phyloP scores from a whole-genome alignment of 1,140 invertebrate genomes.

The Nephila pilipes region DNA sequence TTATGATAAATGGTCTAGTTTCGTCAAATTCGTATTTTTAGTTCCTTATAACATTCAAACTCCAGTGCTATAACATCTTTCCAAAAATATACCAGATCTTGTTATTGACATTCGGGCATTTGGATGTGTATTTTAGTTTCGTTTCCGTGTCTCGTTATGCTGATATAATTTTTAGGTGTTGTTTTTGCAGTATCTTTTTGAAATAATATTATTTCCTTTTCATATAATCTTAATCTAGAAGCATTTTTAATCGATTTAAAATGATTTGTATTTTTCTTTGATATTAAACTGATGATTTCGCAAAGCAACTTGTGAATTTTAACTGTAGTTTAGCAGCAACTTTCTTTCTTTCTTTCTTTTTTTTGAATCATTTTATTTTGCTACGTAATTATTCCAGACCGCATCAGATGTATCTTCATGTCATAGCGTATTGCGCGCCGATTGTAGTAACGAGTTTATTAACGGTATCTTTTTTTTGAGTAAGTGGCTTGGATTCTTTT shows the following conservation, averaged over 20 bases:
- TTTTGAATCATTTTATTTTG: no score
- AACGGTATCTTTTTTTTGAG: no score
- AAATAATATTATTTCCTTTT: background rate
- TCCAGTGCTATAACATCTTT: background rate
- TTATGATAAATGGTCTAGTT: conserved; percentile 3
- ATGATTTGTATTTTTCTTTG: no score
- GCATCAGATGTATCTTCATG: no score
- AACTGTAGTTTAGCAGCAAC: no score
- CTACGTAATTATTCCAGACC: no score
- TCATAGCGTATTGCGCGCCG: no score
- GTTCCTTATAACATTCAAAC: background rate
- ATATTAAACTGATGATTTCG: no score
- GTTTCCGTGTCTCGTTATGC: background rate
- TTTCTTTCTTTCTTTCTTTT: no score
- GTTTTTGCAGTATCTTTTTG: background rate
- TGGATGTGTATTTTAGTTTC: background rate
- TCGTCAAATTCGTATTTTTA: conserved; percentile 5
- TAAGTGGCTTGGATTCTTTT: no score
- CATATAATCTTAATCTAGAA: background rate
- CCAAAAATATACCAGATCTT: background rate
- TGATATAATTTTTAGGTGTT: background rate
- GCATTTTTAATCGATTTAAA: background rate
- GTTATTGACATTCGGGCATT: background rate
- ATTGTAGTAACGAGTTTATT: no score
- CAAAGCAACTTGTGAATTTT: no score